These are phyloP conservation scores for Nasonia giraulti DNA, from an alignment of 1,140 invertebrate species.

Conservation along the genomic window DNA sequence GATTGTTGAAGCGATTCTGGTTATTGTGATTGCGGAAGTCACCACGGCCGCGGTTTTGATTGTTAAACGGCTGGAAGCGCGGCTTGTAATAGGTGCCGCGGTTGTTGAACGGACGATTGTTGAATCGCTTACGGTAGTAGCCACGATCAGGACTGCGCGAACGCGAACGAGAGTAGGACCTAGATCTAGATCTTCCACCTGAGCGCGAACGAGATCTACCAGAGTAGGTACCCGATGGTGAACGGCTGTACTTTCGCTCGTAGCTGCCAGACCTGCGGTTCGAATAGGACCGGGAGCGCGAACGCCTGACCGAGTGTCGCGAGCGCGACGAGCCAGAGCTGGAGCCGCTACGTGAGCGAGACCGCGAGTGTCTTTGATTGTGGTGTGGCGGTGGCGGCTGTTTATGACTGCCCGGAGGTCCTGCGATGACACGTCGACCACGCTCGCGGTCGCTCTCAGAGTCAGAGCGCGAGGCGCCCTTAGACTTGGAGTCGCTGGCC, in stretches of 20 bases:
- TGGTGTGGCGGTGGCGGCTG: conserved; percentile 62
- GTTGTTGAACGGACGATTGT: conserved; percentile 77
- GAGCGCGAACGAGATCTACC: conserved; percentile 72
- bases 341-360: conserved; percentile 76
- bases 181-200: conserved; percentile 78
- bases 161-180: conserved; percentile 74
- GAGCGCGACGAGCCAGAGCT: conserved; percentile 72
- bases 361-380: conserved; percentile 67
- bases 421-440: conserved; percentile 56
- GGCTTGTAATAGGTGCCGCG: conserved; percentile 85
- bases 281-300: conserved; percentile 72
- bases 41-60: conserved; percentile 68
- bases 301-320: conserved; percentile 73
- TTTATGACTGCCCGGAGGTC: conserved; percentile 39
- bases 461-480: conserved; percentile 66
- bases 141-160: conserved; percentile 79
- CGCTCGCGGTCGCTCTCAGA: conserved; percentile 71
- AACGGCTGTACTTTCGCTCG: conserved; percentile 75
- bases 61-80: conserved; percentile 78
- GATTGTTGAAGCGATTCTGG: conserved; percentile 62
- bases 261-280: conserved; percentile 75
- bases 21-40: conserved; percentile 68
- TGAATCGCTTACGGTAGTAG: conserved; percentile 70
- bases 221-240: conserved; percentile 72
- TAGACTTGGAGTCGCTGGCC: conserved; percentile 28